Evolutionary conservation across 2,113 vertebrate genomes (phyloP).

Genomic region (Xenopus borealis): DNA sequence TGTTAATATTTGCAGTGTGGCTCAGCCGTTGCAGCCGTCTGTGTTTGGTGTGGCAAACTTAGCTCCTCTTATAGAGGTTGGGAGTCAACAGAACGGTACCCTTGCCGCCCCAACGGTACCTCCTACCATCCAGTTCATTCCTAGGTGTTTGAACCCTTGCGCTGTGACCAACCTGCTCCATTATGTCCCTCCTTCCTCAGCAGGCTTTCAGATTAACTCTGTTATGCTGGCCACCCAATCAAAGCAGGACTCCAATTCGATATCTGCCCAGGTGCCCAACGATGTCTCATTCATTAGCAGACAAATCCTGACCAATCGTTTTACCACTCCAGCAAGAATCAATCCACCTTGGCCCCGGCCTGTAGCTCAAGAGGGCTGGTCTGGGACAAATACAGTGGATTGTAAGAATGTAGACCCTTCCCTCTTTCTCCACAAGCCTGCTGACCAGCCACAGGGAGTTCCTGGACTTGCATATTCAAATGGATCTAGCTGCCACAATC

Average conservation of each 20-base stretch:
- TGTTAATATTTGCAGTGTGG: constrained; percentile 33
- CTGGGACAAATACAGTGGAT: constrained; percentile 14
- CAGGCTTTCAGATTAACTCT: constrained; percentile 22
- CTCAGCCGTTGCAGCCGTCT: constrained; percentile 51
- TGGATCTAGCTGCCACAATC: background rate
- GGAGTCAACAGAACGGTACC: background rate
- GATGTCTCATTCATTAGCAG: constrained; percentile 31
- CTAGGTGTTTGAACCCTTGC: constrained; percentile 39
- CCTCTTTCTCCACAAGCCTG: constrained; percentile 12
- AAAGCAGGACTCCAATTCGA: constrained; percentile 8
- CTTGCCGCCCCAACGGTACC: constrained; percentile 14
- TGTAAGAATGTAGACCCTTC: constrained; percentile 10
- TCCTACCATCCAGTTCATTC: constrained; percentile 18
- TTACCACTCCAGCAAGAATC: constrained; percentile 1
- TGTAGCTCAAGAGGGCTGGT: constrained; percentile 37
- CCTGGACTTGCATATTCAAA: background rate
- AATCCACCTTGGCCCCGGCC: constrained; percentile 30
- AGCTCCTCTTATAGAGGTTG: constrained; percentile 31
- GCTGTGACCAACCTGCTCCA: constrained; percentile 44
- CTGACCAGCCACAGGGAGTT: background rate
- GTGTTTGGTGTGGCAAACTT: constrained; percentile 52
- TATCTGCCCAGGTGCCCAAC: constrained; percentile 4
- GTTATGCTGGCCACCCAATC: constrained; percentile 23
- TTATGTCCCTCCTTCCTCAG: constrained; percentile 43
- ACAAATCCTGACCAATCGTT: constrained; percentile 32